Conservation (phyloP, 1,140 invertebrate genomes). For the Leptonema lineaticorne region DNA sequence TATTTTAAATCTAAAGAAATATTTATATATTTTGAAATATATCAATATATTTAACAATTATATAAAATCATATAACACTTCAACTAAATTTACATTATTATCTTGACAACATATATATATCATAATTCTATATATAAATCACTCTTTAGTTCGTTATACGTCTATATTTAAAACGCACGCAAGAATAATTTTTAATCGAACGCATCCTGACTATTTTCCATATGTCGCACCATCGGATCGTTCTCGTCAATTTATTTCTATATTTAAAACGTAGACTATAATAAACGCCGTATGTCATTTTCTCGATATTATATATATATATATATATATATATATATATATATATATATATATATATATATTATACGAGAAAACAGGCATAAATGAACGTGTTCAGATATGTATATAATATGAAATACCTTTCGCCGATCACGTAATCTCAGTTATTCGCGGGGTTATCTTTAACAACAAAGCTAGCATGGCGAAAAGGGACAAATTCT, state of each 20-base stretch:
- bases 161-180: no score
- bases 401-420: not conserved
- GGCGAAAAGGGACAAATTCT: constrained; percentile 1
- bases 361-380: no score
- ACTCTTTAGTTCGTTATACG: no score
- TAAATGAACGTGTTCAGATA: no score
- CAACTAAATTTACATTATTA: no score
- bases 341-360: not conserved
- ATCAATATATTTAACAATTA: no score
- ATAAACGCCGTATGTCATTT: not conserved
- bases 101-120: no score
- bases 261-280: not conserved
- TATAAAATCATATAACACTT: no score
- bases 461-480: constrained; percentile 9
- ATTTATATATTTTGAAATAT: no score
- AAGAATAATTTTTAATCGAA: no score
- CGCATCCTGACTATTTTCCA: not conserved
- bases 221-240: not conserved
- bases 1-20: no score
- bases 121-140: no score
- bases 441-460: constrained; percentile 8
- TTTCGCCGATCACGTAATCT: constrained; percentile 8
- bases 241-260: not conserved
- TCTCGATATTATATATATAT: not conserved
- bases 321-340: not conserved